Evolutionary conservation across 2,888 invertebrate genomes (phyloP).

Genomic region (Agrilus biguttatus): DNA sequence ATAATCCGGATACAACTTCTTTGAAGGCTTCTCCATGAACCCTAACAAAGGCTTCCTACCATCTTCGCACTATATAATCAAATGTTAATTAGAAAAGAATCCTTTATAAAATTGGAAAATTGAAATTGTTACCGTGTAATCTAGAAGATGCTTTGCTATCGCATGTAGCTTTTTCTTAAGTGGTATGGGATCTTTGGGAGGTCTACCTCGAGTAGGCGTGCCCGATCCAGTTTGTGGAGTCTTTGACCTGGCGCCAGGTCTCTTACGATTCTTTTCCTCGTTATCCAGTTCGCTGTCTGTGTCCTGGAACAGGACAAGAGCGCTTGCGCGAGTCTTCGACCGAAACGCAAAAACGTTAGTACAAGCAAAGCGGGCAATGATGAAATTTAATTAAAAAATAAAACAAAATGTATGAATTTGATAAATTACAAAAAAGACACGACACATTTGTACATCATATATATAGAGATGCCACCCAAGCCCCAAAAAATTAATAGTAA

Average conservation of each 20-base stretch:
- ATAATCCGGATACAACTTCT: slow-evolving; percentile 88
- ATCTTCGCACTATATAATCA: slow-evolving; percentile 42
- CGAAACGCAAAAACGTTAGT: no score
- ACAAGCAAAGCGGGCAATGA: no score
- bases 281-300: slow-evolving; percentile 36
- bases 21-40: slow-evolving; percentile 94
- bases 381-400: no score
- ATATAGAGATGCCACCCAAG: no score
- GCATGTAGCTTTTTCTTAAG: slow-evolving; percentile 67
- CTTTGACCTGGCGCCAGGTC: slow-evolving; percentile 23
- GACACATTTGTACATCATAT: no score
- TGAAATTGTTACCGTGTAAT: slow-evolving; percentile 41
- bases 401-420: no score
- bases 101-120: neutral
- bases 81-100: neutral
- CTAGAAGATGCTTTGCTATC: slow-evolving; percentile 61
- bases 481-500: no score
- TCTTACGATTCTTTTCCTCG: slow-evolving; percentile 21
- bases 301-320: slow-evolving; percentile 23
- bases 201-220: slow-evolving; percentile 22
- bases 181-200: slow-evolving; percentile 34
- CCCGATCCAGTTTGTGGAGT: slow-evolving; percentile 11
- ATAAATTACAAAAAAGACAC: neutral
- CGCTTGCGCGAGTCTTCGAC: no score
- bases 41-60: slow-evolving; percentile 78